phyloP scores from a whole-genome alignment of 2,113 vertebrate species.

The Callorhinus ursinus region DNA sequence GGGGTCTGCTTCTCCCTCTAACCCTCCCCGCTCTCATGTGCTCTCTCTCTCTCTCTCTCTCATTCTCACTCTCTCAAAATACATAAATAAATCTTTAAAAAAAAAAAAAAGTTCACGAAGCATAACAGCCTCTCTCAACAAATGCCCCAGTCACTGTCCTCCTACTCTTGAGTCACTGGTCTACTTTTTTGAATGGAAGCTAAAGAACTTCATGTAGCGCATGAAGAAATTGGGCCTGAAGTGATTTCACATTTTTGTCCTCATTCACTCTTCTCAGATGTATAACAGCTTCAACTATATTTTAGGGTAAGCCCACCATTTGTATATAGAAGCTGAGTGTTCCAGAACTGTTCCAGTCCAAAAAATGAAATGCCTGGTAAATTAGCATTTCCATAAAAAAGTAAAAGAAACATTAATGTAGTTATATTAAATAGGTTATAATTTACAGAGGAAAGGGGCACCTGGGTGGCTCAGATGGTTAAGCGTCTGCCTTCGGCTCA shows the following conservation, averaged over 20 bases:
- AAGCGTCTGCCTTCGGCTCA: no score
- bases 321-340: background rate
- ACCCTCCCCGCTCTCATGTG: no score
- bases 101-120: no score
- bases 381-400: conserved; percentile 14
- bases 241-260: background rate
- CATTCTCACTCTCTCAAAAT: no score
- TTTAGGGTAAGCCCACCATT: background rate
- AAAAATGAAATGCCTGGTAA: background rate
- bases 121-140: background rate
- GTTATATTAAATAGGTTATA: background rate
- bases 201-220: background rate
- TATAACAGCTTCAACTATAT: background rate
- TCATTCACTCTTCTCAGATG: background rate
- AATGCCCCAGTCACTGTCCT: background rate
- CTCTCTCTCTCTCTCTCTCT: no score
- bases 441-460: background rate
- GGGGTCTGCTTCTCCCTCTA: no score
- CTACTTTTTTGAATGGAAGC: background rate
- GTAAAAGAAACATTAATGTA: background rate
- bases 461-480: no score
- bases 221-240: background rate
- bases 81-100: no score
- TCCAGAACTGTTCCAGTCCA: background rate
- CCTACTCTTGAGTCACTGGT: background rate